A percentile compares a stretch with the other conserved stretches of the same genome.
Evolutionary conservation across 2,888 invertebrate species (phyloP).

Genomic region (Pseudococcus longispinus): DNA sequence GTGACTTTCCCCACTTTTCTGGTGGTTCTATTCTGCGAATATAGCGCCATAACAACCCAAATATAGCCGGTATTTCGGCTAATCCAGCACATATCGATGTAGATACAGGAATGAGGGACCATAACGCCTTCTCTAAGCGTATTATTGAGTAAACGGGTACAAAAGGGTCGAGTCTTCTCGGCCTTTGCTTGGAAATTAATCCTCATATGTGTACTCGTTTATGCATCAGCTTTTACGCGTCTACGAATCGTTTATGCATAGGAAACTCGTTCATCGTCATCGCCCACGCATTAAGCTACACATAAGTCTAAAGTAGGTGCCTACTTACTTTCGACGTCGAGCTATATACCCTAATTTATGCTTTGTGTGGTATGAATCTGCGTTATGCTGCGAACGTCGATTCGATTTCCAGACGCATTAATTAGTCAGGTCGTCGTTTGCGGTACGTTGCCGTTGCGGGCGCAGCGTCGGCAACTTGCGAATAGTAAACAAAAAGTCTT

Average conservation of each 20-base stretch:
- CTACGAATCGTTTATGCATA: neutral
- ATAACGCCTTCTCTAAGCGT: neutral
- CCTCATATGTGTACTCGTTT: no score
- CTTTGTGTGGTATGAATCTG: neutral
- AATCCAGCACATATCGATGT: neutral
- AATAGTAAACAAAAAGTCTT: slow-evolving; percentile 15
- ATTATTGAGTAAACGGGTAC: neutral
- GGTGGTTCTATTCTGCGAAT: no score
- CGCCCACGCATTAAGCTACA: no score
- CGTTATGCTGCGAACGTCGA: neutral
- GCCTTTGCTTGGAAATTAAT: no score
- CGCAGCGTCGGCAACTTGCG: neutral
- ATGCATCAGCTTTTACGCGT: no score
- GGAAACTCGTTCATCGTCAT: neutral
- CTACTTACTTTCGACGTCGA: neutral
- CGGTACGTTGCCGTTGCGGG: no score
- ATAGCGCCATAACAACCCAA: no score
- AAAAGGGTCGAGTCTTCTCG: neutral
- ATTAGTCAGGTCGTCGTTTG: neutral
- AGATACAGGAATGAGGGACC: neutral
- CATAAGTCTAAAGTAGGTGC: neutral
- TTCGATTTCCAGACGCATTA: neutral
- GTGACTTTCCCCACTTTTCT: no score
- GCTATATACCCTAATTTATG: neutral
- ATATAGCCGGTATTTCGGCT: neutral